Evolutionary conservation across 2,888 invertebrate species (phyloP).

Genomic region (Limnephilus rhombicus): DNA sequence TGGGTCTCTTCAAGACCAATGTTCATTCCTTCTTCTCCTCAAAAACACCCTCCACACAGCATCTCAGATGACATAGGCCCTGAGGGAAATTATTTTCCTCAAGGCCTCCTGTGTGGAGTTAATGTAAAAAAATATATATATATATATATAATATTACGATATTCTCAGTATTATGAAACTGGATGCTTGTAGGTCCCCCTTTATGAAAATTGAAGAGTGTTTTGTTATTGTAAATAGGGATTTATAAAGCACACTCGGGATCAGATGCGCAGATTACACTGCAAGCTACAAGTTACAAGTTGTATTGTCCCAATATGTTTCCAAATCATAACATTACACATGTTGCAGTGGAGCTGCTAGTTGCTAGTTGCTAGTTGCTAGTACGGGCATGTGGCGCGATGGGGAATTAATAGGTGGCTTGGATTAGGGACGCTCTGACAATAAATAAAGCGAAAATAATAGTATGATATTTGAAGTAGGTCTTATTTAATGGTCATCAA

Average conservation of each 20-base stretch:
- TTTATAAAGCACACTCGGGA: constrained; percentile 17
- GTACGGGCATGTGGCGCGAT: not conserved
- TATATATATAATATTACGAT: too few species aligned
- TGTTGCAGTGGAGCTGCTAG: not conserved
- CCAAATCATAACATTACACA: constrained; percentile 17
- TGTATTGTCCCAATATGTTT: constrained; percentile 25
- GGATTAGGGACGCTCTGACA: not conserved
- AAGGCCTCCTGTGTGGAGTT: too few species aligned
- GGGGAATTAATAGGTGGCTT: not conserved
- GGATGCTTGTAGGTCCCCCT: not conserved
- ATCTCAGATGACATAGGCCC: too few species aligned
- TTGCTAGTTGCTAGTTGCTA: too few species aligned
- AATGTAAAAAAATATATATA: too few species aligned
- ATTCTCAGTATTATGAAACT: not conserved
- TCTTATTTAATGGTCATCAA: not conserved
- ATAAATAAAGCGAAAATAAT: not conserved
- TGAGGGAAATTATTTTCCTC: too few species aligned
- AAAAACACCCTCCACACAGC: too few species aligned
- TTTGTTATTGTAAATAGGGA: constrained; percentile 28
- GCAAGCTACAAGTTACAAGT: not conserved
- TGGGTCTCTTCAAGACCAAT: too few species aligned
- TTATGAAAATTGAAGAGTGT: not conserved
- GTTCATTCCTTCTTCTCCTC: too few species aligned
- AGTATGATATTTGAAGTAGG: too few species aligned
- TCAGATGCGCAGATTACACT: constrained; percentile 5